phyloP scores from a whole-genome alignment of 2,797 vertebrate genomes.

The Cossypha caffra region DNA sequence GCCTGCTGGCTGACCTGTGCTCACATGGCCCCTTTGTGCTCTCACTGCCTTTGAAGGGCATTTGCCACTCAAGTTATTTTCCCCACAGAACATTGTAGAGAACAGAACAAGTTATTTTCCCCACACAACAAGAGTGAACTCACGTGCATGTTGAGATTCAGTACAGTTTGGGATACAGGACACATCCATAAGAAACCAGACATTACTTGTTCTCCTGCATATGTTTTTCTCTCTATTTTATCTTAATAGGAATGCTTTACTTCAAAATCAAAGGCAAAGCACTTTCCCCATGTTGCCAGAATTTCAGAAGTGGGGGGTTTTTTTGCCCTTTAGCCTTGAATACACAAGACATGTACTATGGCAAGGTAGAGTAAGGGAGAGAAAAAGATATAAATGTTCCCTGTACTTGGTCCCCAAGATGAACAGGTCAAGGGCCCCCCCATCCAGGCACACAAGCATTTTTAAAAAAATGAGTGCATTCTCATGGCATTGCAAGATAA shows the following conservation, averaged over 20 bases:
- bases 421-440: background rate
- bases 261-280: background rate
- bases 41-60: background rate
- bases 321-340: background rate
- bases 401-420: background rate
- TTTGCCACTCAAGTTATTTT: background rate
- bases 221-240: background rate
- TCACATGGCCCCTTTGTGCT: rapidly evolving
- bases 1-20: background rate
- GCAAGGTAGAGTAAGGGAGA: background rate
- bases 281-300: background rate
- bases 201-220: background rate
- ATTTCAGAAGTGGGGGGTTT: background rate
- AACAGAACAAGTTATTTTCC: background rate
- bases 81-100: background rate
- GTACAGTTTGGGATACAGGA: background rate
- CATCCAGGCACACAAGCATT: background rate
- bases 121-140: background rate
- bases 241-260: background rate
- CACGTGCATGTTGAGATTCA: background rate
- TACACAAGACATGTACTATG: background rate
- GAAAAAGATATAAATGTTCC: background rate
- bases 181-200: background rate
- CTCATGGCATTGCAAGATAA: background rate
- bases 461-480: background rate